phyloP scores from a whole-genome alignment of 1,140 invertebrate genomes.

The Drosophila ambigua region DNA sequence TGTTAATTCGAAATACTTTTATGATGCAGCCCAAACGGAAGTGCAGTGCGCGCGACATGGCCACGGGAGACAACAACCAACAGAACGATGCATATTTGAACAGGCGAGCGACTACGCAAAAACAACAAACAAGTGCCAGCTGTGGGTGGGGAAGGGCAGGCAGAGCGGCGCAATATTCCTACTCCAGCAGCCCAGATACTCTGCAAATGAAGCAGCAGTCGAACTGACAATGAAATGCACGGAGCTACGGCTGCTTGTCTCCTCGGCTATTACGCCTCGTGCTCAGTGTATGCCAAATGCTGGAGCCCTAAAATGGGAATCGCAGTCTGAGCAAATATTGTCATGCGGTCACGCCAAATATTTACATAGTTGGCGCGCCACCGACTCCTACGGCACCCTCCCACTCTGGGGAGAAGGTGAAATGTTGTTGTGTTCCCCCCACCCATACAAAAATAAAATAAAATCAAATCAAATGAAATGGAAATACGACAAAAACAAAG shows the following conservation, averaged over 20 bases:
- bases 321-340: constrained; percentile 75
- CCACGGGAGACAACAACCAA: background rate
- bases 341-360: constrained; percentile 72
- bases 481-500: constrained; percentile 45
- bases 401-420: constrained; percentile 46
- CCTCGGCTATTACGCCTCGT: too few species aligned
- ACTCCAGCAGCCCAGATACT: background rate
- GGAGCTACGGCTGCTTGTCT: too few species aligned
- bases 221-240: too few species aligned
- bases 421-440: constrained; percentile 31
- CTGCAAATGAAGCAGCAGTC: background rate
- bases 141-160: background rate
- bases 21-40: constrained; percentile 53
- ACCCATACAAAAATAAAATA: constrained; percentile 14
- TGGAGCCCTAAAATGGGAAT: constrained; percentile 40
- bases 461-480: constrained; percentile 47
- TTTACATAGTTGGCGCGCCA: constrained; percentile 71
- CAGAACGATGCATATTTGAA: constrained; percentile 41
- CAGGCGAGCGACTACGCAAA: constrained; percentile 36
- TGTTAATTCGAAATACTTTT: constrained; percentile 70
- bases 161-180: background rate
- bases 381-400: constrained; percentile 3
- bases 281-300: too few species aligned
- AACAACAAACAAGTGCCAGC: constrained; percentile 51
- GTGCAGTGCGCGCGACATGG: constrained; percentile 31